Conservation (phyloP, 2,888 invertebrate genomes). For the Drosophila niveifrons region DNA sequence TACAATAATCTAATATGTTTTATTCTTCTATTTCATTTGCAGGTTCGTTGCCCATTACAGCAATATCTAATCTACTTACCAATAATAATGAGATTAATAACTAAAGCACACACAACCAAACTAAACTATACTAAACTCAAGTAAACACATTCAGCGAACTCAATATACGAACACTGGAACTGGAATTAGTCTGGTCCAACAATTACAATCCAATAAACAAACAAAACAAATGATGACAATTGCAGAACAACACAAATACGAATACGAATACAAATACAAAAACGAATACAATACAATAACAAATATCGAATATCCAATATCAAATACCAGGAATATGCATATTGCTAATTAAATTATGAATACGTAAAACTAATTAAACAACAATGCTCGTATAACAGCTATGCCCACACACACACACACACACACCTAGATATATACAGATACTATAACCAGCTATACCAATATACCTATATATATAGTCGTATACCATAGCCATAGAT, state of each 20-base stretch:
- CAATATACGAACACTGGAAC: conserved; percentile 13
- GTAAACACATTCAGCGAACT: conserved; percentile 29
- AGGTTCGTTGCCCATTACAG: conserved; percentile 67
- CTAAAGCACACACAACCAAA: conserved; percentile 33
- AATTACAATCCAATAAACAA: conserved; percentile 31
- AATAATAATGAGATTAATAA: conserved; percentile 58
- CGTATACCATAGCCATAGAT: conserved; percentile 47
- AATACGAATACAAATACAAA: conserved; percentile 35
- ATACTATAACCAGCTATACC: conserved; percentile 44
- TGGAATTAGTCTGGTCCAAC: conserved; percentile 31
- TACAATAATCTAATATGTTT: neutral
- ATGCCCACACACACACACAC: conserved; percentile 49
- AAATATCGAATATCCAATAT: conserved; percentile 54
- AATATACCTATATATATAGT: conserved; percentile 39
- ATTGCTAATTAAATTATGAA: conserved; percentile 70
- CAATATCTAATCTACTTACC: conserved; percentile 57
- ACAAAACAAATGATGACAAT: conserved; percentile 38
- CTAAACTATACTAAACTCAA: conserved; percentile 24
- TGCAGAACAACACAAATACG: conserved; percentile 47
- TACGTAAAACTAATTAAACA: conserved; percentile 63
- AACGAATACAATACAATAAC: conserved; percentile 29
- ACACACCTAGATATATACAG: conserved; percentile 5
- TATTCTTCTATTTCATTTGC: conserved; percentile 41
- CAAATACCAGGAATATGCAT: conserved; percentile 59
- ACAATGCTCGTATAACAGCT: conserved; percentile 67